Percentiles rank a stretch among this genome's conserved stretches.
Conservation (phyloP, 2,797 vertebrate species). For the Esox lucius region DNA sequence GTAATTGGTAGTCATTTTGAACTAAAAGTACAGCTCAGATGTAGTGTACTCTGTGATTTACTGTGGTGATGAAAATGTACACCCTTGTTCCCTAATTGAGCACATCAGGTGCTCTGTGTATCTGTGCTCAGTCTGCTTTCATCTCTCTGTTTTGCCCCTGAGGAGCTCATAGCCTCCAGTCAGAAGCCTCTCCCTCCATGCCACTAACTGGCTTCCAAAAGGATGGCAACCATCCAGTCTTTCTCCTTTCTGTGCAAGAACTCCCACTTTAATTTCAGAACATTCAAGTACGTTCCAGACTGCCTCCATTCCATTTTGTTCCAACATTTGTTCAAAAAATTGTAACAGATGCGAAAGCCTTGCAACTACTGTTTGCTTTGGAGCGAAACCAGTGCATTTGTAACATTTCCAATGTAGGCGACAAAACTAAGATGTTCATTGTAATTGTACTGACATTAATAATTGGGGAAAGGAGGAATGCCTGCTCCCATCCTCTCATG, state of each 20-base stretch:
- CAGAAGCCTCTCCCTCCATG: slow-evolving; percentile 14
- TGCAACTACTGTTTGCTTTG: neutral
- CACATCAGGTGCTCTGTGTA: slow-evolving; percentile 23
- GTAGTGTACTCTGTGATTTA: slow-evolving; percentile 31
- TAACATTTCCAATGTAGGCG: neutral
- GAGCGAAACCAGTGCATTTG: slow-evolving; percentile 1
- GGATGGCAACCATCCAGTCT: slow-evolving; percentile 29
- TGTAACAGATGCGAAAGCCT: neutral
- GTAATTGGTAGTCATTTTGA: neutral
- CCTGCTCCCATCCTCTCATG: neutral
- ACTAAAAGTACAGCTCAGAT: neutral
- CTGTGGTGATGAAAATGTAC: slow-evolving; percentile 43
- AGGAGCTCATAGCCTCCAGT: neutral
- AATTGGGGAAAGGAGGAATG: slow-evolving; percentile 14
- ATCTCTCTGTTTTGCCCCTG: slow-evolving; percentile 45
- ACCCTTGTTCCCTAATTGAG: slow-evolving; percentile 20
- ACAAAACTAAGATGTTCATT: neutral
- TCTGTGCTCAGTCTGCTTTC: slow-evolving; percentile 51
- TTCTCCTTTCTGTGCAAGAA: neutral
- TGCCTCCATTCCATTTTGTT: slow-evolving; percentile 46
- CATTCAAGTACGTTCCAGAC: slow-evolving; percentile 42
- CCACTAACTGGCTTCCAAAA: slow-evolving; percentile 35
- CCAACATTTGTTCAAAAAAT: neutral
- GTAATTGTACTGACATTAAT: slow-evolving; percentile 38
- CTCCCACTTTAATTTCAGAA: slow-evolving; percentile 50